Conservation (phyloP, 2,797 vertebrate species). For the Chelmon rostratus region DNA sequence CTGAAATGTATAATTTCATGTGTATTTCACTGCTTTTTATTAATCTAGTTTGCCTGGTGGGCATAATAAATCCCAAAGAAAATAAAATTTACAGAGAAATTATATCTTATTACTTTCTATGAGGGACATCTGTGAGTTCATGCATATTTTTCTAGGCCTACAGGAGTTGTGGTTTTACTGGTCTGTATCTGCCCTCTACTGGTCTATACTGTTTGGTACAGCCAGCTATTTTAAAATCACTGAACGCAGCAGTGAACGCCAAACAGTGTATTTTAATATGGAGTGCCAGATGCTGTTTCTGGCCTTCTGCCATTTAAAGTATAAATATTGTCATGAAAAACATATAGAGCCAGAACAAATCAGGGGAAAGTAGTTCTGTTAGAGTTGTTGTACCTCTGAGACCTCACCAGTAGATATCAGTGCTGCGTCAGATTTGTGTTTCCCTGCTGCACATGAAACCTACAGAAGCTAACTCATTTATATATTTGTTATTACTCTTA, state of each 20-base stretch:
- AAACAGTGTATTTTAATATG: background rate
- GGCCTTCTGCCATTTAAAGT: background rate
- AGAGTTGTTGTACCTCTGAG: background rate
- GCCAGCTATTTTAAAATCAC: background rate
- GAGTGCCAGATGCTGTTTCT: background rate
- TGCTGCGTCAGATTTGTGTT: background rate
- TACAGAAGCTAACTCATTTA: background rate
- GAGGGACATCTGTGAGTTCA: background rate
- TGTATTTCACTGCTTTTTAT: background rate
- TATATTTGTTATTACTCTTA: background rate
- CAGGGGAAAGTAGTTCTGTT: background rate
- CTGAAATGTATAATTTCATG: background rate
- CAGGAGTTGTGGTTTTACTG: conserved; percentile 24
- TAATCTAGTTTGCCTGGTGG: background rate
- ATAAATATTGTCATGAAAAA: background rate
- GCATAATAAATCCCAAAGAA: background rate
- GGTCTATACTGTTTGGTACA: conserved; percentile 52
- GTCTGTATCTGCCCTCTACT: conserved; percentile 74
- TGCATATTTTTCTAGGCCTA: background rate
- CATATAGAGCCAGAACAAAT: background rate
- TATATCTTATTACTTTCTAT: background rate
- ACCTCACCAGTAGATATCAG: background rate
- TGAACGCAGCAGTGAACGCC: background rate
- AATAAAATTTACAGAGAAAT: background rate
- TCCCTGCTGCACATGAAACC: background rate